phyloP scores from a whole-genome alignment of 2,888 invertebrate species.

The Bedellia somnulentella region DNA sequence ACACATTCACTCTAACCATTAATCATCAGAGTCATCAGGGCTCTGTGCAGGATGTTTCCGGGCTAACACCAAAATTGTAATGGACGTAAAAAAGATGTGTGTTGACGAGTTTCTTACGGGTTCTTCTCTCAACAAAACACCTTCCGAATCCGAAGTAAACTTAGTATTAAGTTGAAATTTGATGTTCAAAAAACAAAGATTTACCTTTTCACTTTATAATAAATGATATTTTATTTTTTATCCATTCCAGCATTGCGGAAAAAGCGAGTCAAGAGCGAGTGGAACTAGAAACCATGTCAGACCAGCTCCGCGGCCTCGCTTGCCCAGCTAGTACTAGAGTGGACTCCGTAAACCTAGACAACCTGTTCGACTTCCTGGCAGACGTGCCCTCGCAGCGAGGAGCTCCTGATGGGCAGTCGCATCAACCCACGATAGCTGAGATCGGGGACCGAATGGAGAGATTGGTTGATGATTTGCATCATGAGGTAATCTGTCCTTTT shows the following conservation, averaged over 20 bases:
- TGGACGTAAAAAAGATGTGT: too few relatives aligned
- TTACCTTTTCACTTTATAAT: too few relatives aligned
- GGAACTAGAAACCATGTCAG: constrained; percentile 53
- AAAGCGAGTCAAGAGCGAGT: constrained; percentile 65
- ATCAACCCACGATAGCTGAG: constrained; percentile 71
- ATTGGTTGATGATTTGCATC: constrained; percentile 78
- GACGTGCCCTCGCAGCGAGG: constrained; percentile 23
- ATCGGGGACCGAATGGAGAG: constrained; percentile 84
- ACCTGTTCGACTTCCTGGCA: constrained; percentile 84
- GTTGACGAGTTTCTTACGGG: too few relatives aligned
- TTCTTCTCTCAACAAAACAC: too few relatives aligned
- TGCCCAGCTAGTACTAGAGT: constrained; percentile 39
- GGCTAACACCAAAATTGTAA: too few relatives aligned
- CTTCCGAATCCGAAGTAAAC: too few relatives aligned
- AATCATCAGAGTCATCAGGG: too few relatives aligned
- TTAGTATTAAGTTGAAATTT: too few relatives aligned
- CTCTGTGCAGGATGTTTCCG: too few relatives aligned
- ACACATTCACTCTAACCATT: too few relatives aligned
- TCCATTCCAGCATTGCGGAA: constrained; percentile 59
- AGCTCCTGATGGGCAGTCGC: constrained; percentile 53
- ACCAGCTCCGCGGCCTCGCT: constrained; percentile 36
- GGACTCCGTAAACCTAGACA: constrained; percentile 85
- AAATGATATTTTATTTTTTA: too few relatives aligned
- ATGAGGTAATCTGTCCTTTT: constrained; percentile 64
- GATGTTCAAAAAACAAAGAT: too few relatives aligned